Evolutionary conservation across 2,797 vertebrate genomes (phyloP).

Genomic region (Amblyopsis hoosieri): DNA sequence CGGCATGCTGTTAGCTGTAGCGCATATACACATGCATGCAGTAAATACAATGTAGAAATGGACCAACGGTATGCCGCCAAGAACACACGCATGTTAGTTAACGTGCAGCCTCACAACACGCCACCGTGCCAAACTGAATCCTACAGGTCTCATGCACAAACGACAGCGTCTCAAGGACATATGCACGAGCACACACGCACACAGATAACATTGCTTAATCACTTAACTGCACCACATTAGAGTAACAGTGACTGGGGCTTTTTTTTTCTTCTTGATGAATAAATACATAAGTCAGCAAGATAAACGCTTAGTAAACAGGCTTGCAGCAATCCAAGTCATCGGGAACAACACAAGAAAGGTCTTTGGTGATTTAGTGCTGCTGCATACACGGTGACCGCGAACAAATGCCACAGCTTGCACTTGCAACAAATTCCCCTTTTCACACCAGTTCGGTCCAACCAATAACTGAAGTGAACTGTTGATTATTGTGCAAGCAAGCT

Average conservation of each 20-base stretch:
- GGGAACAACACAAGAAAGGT: not conserved
- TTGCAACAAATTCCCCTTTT: too few relatives aligned
- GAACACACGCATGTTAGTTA: not conserved
- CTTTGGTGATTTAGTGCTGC: not conserved
- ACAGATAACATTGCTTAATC: conserved; percentile 19
- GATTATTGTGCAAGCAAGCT: too few relatives aligned
- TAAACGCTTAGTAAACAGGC: conserved; percentile 12
- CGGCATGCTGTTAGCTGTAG: conserved; percentile 22
- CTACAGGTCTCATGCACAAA: conserved; percentile 12
- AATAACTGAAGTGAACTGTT: too few relatives aligned
- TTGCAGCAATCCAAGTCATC: conserved; percentile 6
- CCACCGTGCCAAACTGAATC: conserved; percentile 4
- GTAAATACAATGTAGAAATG: conserved; percentile 17
- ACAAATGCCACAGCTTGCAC: too few relatives aligned
- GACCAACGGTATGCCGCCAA: conserved; percentile 25
- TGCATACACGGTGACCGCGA: not conserved
- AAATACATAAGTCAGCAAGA: conserved; percentile 20
- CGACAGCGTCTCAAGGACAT: conserved; percentile 3
- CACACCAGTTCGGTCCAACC: too few relatives aligned
- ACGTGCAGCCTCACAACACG: not conserved
- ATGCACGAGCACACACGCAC: conserved; percentile 10
- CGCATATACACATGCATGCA: conserved; percentile 21
- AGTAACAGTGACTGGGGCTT: not conserved
- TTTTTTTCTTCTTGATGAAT: not conserved
- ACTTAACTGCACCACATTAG: not conserved